Conservation (phyloP, 1,140 invertebrate species). For the Drosophila ercepeae region DNA sequence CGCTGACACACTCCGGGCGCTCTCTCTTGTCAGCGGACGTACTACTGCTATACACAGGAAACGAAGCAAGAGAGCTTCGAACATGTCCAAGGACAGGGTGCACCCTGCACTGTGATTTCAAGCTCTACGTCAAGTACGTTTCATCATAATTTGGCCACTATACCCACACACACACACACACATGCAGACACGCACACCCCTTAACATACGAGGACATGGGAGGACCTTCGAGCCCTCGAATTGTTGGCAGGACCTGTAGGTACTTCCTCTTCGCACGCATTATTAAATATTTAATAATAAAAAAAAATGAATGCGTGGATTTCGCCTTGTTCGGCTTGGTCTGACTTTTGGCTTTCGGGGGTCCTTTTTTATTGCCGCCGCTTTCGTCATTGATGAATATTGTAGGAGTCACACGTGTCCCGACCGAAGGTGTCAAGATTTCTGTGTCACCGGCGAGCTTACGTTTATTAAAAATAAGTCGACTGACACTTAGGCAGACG, state of each 20-base stretch:
- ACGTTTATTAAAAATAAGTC: conserved; percentile 33
- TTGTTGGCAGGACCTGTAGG: conserved; percentile 43
- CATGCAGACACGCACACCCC: conserved; percentile 1
- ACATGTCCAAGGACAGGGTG: conserved; percentile 59
- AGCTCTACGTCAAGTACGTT: conserved; percentile 66
- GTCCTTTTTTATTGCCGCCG: conserved; percentile 15
- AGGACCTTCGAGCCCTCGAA: neutral
- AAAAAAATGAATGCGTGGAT: conserved; percentile 42
- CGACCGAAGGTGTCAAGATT: conserved; percentile 38
- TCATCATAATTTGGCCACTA: conserved; percentile 75
- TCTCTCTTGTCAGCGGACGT: conserved; percentile 11
- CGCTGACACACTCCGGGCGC: neutral
- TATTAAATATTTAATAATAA: conserved; percentile 76
- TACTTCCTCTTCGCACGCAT: conserved; percentile 44
- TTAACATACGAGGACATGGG: neutral
- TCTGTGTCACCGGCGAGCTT: conserved; percentile 19
- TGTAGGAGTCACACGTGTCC: conserved; percentile 33
- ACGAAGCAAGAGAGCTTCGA: conserved; percentile 48
- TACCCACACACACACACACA: conserved; percentile 50
- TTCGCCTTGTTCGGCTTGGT: conserved; percentile 13
- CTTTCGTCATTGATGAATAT: conserved; percentile 47
- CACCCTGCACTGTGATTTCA: neutral
- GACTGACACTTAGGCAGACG: conserved; percentile 8
- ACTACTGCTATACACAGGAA: conserved; percentile 47
- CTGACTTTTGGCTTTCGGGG: conserved; percentile 1